phyloP scores from a whole-genome alignment of 1,140 invertebrate species.

The Papilio dardanus region DNA sequence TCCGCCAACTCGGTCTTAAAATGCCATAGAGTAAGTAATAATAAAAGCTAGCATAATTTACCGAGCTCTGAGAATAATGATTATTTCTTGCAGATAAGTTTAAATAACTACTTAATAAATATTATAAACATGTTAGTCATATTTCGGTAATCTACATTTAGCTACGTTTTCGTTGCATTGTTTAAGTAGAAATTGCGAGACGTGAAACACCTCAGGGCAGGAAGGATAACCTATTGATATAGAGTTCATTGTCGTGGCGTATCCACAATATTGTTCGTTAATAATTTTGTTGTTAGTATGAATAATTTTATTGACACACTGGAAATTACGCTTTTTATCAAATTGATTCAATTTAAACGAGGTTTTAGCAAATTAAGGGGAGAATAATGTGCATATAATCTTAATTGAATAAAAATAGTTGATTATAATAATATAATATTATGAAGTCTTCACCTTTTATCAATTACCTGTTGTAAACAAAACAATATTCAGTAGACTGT shows the following conservation, averaged over 20 bases:
- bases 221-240: conserved; percentile 49
- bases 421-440: no score
- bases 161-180: not conserved
- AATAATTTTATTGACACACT: not conserved
- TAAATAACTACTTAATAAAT: not conserved
- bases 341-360: not conserved
- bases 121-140: not conserved
- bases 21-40: not conserved
- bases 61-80: not conserved
- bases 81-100: not conserved
- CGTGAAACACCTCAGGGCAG: conserved; percentile 42
- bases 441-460: no score
- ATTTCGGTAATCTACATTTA: not conserved
- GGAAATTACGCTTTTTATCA: not conserved
- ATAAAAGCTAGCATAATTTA: not conserved
- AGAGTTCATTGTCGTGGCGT: conserved; percentile 52
- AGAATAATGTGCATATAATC: no score
- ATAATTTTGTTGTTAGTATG: not conserved
- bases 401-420: no score
- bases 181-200: conserved; percentile 42
- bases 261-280: conserved; percentile 33
- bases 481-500: no score
- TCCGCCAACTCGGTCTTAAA: no score
- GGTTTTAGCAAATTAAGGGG: no score
- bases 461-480: no score